phyloP scores from a whole-genome alignment of 2,113 vertebrate genomes.

The Ivindomyrus marchei region DNA sequence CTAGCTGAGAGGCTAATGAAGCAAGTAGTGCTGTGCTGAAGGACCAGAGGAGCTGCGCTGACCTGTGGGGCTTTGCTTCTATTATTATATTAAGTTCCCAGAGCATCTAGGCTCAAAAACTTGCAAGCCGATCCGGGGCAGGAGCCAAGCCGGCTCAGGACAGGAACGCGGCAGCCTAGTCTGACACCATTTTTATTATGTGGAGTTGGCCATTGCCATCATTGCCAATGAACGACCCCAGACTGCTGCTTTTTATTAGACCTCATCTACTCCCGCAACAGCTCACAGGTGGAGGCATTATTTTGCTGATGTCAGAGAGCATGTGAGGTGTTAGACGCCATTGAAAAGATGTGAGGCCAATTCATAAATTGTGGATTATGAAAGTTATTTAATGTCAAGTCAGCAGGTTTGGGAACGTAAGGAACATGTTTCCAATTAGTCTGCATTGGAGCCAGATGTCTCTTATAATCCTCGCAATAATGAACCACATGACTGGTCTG shows the following conservation, averaged over 20 bases:
- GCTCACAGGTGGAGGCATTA: neutral
- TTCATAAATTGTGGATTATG: conserved; percentile 37
- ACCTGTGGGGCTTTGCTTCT: conserved; percentile 18
- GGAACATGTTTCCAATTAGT: conserved; percentile 35
- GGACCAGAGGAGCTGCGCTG: conserved; percentile 21
- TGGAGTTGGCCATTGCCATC: conserved; percentile 9
- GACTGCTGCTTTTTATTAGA: neutral
- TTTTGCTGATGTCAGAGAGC: neutral
- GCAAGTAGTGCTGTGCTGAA: conserved; percentile 16
- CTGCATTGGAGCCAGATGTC: conserved; percentile 34
- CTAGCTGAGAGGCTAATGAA: conserved; percentile 15
- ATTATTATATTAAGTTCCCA: neutral
- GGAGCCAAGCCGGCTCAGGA: neutral
- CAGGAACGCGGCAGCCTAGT: neutral
- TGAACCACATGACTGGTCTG: conserved; percentile 23
- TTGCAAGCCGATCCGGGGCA: conserved; percentile 16
- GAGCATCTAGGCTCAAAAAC: conserved; percentile 15
- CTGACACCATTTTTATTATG: conserved; percentile 21
- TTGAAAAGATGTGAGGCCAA: conserved; percentile 14
- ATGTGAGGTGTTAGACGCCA: neutral
- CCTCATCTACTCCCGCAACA: neutral
- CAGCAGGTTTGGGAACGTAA: conserved; percentile 32
- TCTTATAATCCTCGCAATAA: conserved; percentile 29
- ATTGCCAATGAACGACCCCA: neutral
- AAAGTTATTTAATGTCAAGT: conserved; percentile 29